Evolutionary conservation across 2,113 vertebrate genomes (phyloP), one percentile per base, ranked within the genome.

Genomic region (Ammodytes marinus): DNA sequence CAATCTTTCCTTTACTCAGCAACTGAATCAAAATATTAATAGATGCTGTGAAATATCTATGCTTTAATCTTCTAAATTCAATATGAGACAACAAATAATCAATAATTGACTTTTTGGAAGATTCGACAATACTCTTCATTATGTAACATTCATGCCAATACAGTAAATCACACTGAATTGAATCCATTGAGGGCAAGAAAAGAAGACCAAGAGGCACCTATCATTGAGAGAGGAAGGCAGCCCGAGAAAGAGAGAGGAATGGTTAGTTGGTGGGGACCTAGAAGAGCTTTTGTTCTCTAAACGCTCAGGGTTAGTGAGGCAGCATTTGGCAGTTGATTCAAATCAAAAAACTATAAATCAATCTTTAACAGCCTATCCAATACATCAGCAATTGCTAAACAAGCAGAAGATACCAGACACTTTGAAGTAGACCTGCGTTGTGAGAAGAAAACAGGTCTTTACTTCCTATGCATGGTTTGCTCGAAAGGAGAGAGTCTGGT

Each of bases 281-380:
- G 85, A 87, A 86, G 85, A 87, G 81, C 82, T 88, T 86, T 80
- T 87, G 87, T 84, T 92, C 82, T 91, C 65, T 70, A 76, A 87
- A 86, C 86, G 87, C 37, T 14, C 11, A 80, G 83, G 61, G 81
- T 86, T 84, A 86, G 81, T 59, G 81, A 94, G 86, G 76, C 83
- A 85, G 79, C 89, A 86, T 86, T 90, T 93, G 92, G 87, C 91
- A 85, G 86, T 61, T 86, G 74, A 71, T 89, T 92, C 92, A 92
- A 91, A 82, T 88, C 77, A 92, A 80, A 90, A 90, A 76, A 90
- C 85, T 82, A 86, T 84, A 88, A 93, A 93, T 94, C 93, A 93
- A 90, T 92, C 76, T 92, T 91, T 93, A 83, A 91, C 83, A 86
- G 87, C 87, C 83, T 86, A 82, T 91, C 87, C 91, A 90, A 89